Percentiles rank a stretch among this genome's conserved stretches.
Conservation (phyloP, 2,888 invertebrate genomes). For the Pyrochroa serraticornis region DNA sequence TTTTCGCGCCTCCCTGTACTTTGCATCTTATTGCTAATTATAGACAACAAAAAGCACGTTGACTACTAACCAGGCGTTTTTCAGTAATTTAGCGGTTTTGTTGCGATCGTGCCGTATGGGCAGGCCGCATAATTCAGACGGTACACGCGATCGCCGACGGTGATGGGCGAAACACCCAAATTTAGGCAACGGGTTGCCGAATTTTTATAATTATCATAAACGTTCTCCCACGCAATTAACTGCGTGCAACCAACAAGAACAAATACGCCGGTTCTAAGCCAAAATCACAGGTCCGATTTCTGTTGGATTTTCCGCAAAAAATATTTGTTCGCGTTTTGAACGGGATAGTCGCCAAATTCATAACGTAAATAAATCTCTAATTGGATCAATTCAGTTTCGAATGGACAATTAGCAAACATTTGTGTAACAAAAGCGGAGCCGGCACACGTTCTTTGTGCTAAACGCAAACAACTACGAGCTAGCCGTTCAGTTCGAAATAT, state of each 20-base stretch:
- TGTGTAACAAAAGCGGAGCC: constrained; percentile 18
- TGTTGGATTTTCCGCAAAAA: too few species aligned
- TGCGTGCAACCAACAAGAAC: too few species aligned
- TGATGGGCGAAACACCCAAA: constrained; percentile 26
- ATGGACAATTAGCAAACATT: constrained; percentile 21
- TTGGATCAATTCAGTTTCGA: constrained; percentile 27
- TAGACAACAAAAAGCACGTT: neutral
- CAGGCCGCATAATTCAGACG: constrained; percentile 18
- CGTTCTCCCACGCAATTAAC: constrained; percentile 18
- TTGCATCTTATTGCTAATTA: neutral
- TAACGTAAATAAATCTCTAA: constrained; percentile 25
- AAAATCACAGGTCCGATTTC: too few species aligned
- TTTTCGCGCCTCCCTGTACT: too few species aligned
- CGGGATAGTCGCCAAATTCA: too few species aligned
- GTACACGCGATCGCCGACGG: constrained; percentile 29
- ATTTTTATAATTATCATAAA: neutral
- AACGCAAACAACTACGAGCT: too few species aligned
- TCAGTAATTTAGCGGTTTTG: constrained; percentile 6
- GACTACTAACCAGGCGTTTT: constrained; percentile 10
- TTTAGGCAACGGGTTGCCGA: constrained; percentile 11
- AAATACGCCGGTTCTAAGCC: too few species aligned
- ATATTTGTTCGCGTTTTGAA: too few species aligned
- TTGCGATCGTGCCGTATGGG: constrained; percentile 24
- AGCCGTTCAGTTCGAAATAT: neutral
- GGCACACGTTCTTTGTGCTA: too few species aligned